A percentile compares a stretch with the other conserved stretches of the same genome.
These are phyloP conservation scores for Delphinapterus leucas DNA, from an alignment of 2,113 vertebrate species.

Conservation along the genomic window DNA sequence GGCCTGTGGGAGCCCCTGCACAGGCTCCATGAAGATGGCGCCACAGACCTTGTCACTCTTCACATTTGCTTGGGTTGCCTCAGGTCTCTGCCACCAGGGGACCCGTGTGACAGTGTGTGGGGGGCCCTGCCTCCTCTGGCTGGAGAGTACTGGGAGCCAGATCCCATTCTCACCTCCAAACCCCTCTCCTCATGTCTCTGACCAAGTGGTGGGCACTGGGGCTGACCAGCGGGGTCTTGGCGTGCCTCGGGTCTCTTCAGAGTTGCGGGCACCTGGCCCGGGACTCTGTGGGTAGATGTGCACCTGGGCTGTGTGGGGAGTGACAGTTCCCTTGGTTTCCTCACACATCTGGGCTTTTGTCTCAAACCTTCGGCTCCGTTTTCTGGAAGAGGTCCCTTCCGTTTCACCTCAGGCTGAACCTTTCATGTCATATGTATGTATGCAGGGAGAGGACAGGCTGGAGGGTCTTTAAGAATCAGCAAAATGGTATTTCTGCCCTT, in stretches of 20 bases:
- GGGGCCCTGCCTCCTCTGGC: neutral
- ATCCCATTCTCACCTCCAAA: neutral
- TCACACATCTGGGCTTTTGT: neutral
- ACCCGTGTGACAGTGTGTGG: accelerated
- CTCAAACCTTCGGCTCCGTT: neutral
- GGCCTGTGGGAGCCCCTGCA: neutral
- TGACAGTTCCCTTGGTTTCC: neutral
- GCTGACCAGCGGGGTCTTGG: accelerated
- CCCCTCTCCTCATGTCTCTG: neutral
- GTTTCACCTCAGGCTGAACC: neutral
- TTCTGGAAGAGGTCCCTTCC: neutral
- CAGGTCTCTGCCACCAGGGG: neutral
- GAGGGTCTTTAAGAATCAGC: neutral
- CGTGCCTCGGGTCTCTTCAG: neutral
- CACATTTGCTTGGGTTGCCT: neutral
- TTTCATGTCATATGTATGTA: neutral
- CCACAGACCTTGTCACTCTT: accelerated
- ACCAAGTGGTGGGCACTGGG: accelerated
- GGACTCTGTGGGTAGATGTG: accelerated
- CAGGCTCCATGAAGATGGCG: neutral
- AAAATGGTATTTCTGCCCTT: neutral
- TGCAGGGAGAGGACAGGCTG: neutral
- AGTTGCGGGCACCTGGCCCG: accelerated
- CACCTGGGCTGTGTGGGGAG: too few relatives aligned
- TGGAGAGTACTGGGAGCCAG: neutral